A percentile compares a stretch with the other conserved stretches of the same genome.
Conservation (phyloP, 2,888 invertebrate genomes). For the Apotomis capreana region DNA sequence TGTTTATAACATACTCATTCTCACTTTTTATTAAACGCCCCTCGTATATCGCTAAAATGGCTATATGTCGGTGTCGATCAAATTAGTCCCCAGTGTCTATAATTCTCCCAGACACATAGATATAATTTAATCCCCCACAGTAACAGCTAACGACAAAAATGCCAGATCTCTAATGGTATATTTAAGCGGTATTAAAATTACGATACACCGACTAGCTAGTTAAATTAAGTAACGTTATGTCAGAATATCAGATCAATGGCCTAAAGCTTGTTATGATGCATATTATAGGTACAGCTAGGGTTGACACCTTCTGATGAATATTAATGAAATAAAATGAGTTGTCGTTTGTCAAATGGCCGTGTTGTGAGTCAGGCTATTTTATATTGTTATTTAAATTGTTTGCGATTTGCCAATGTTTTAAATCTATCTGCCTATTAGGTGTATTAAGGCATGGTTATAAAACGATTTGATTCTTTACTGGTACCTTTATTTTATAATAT, state of each 20-base stretch:
- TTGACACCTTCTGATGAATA: conserved; percentile 16
- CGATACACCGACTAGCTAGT: conserved; percentile 55
- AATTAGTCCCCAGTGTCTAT: not conserved
- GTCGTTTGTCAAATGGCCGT: conserved; percentile 1
- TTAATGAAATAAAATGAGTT: not conserved
- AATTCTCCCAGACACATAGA: conserved; percentile 6
- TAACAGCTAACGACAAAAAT: conserved; percentile 10
- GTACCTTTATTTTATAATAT: too few species aligned
- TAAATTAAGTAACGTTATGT: conserved; percentile 66
- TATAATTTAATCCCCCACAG: conserved; percentile 19
- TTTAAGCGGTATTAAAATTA: conserved; percentile 60
- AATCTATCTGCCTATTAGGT: too few species aligned
- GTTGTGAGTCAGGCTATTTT: not conserved
- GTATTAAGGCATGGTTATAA: too few species aligned
- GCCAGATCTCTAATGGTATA: conserved; percentile 31
- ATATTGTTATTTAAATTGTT: not conserved
- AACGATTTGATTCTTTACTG: too few species aligned
- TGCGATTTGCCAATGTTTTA: not conserved
- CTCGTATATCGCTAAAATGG: not conserved
- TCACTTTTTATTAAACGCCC: too few species aligned
- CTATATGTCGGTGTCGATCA: too few species aligned
- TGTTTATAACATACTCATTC: too few species aligned
- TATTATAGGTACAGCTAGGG: conserved; percentile 34
- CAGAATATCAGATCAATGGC: conserved; percentile 47
- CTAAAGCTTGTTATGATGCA: conserved; percentile 43